phyloP scores from a whole-genome alignment of 35 echinoderm and acorn worm genomes.

The Apostichopus japonicus region DNA sequence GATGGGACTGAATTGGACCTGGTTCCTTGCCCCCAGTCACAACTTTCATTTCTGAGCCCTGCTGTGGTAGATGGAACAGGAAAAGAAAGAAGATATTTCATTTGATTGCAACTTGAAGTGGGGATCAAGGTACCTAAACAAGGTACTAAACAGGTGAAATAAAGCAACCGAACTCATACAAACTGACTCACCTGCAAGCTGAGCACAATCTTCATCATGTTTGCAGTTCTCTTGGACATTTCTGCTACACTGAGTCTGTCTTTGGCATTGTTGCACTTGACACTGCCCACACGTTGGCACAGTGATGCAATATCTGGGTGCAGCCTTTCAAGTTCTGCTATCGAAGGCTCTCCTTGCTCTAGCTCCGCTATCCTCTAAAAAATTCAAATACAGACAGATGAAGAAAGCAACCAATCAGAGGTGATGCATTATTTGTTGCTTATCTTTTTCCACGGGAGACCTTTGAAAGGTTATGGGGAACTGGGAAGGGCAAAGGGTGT shows the following conservation, averaged over 20 bases:
- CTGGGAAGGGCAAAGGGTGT: no score
- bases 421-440: background rate
- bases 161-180: no score
- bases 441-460: background rate
- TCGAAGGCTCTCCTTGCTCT: conserved; percentile 58
- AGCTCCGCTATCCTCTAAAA: conserved; percentile 50
- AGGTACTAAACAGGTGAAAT: no score
- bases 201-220: conserved; percentile 92
- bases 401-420: background rate
- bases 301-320: conserved; percentile 93
- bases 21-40: conserved; percentile 10
- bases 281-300: conserved; percentile 77
- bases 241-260: conserved; percentile 85
- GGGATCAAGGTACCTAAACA: no score
- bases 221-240: conserved; percentile 86
- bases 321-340: conserved; percentile 85
- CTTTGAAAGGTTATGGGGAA: no score
- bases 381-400: background rate
- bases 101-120: no score
- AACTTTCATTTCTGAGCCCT: conserved; percentile 2
- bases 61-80: background rate
- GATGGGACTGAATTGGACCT: conserved; percentile 50
- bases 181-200: conserved; percentile 68
- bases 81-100: background rate
- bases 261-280: conserved; percentile 76